Conservation (phyloP, 1,140 invertebrate species). For the Pseudomyrmex concolor region DNA sequence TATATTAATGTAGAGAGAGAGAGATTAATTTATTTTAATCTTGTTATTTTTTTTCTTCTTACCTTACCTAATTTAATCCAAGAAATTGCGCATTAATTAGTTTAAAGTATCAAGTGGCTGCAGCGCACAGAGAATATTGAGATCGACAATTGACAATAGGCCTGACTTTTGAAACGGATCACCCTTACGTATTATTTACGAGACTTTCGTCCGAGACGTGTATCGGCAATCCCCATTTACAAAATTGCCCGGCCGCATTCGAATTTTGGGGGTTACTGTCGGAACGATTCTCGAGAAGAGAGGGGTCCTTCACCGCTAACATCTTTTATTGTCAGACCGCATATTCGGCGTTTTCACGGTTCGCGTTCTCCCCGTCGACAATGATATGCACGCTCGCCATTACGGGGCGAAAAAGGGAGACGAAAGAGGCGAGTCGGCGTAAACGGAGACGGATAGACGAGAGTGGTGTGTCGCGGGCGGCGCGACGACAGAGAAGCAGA, state of each 20-base stretch:
- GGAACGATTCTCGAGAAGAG: constrained; percentile 48
- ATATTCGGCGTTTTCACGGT: constrained; percentile 71
- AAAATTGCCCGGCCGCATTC: constrained; percentile 64
- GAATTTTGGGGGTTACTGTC: constrained; percentile 60
- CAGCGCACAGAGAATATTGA: neutral
- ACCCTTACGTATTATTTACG: constrained; percentile 48
- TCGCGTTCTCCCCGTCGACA: constrained; percentile 71
- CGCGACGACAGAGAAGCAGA: constrained; percentile 60
- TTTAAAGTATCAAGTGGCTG: too few species aligned
- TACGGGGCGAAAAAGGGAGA: constrained; percentile 56
- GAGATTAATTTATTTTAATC: too few species aligned
- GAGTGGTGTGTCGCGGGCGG: constrained; percentile 57
- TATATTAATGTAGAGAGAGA: too few species aligned
- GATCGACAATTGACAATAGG: constrained; percentile 43
- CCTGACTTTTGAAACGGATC: constrained; percentile 36
- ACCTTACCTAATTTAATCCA: too few species aligned
- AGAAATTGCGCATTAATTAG: too few species aligned
- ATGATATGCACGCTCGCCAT: constrained; percentile 72
- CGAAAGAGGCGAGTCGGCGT: constrained; percentile 15
- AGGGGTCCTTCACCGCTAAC: constrained; percentile 61
- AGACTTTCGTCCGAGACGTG: constrained; percentile 36
- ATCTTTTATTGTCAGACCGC: constrained; percentile 71
- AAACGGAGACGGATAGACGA: constrained; percentile 62
- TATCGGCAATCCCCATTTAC: constrained; percentile 72
- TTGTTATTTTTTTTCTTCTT: too few species aligned